phyloP scores from a whole-genome alignment of 2,888 invertebrate genomes.

The Lymantria monacha region DNA sequence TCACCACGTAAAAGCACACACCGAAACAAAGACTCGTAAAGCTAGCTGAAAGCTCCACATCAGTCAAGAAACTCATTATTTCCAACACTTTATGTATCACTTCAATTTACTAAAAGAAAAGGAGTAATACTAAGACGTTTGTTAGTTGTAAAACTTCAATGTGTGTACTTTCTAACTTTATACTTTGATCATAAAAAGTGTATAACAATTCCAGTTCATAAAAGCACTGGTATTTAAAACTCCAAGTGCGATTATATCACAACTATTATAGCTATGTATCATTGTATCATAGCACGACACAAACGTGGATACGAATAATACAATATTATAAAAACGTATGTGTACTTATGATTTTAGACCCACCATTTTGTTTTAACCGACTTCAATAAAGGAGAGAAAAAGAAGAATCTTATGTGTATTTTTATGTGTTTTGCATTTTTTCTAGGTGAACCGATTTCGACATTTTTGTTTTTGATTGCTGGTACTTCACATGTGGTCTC shows the following conservation, averaged over 20 bases:
- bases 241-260: conserved; percentile 21
- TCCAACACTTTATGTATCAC: conserved; percentile 17
- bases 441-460: too few relatives aligned
- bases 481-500: too few relatives aligned
- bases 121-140: conserved; percentile 13
- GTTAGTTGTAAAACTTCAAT: not conserved
- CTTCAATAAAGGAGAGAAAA: too few relatives aligned
- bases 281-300: conserved; percentile 22
- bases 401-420: too few relatives aligned
- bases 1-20: conserved; percentile 12
- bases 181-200: conserved; percentile 1
- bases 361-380: too few relatives aligned
- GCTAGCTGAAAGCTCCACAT: conserved; percentile 13
- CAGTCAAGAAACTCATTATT: conserved; percentile 28
- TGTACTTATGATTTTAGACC: too few relatives aligned
- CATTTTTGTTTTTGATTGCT: too few relatives aligned
- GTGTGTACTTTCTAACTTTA: not conserved
- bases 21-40: conserved; percentile 19
- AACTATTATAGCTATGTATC: conserved; percentile 16
- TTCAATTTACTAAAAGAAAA: conserved; percentile 21
- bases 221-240: conserved; percentile 17
- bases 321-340: too few relatives aligned
- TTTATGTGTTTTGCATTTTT: too few relatives aligned
- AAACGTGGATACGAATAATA: not conserved
- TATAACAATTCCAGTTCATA: conserved; percentile 4